Conservation (phyloP, 2,888 invertebrate species). For the Tupiocoris notatus region DNA sequence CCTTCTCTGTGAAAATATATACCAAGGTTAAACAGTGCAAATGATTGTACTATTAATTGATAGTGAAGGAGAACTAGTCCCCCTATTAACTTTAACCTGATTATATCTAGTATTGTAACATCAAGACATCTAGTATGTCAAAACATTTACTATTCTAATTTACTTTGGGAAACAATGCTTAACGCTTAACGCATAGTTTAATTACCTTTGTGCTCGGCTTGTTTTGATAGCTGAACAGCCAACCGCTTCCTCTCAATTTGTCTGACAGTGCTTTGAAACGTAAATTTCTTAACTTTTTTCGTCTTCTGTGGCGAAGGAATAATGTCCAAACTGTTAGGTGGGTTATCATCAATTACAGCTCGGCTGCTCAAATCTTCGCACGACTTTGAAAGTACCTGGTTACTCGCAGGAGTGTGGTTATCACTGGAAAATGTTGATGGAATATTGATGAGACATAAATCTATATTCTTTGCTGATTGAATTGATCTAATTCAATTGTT, state of each 20-base stretch:
- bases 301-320: constrained; percentile 33
- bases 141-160: too few relatives aligned
- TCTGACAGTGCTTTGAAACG: constrained; percentile 81
- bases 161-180: too few relatives aligned
- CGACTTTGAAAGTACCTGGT: constrained; percentile 54
- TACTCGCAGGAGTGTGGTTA: background rate
- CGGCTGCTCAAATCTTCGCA: constrained; percentile 54
- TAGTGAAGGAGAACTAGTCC: too few relatives aligned
- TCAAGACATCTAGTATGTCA: too few relatives aligned
- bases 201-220: constrained; percentile 66
- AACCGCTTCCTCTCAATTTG: constrained; percentile 72
- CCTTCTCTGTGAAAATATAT: constrained; percentile 58
- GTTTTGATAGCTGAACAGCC: constrained; percentile 72
- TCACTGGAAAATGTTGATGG: constrained; percentile 34
- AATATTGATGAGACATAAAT: too few relatives aligned
- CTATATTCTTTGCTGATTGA: too few relatives aligned
- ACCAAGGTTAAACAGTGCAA: background rate
- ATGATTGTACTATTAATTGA: too few relatives aligned
- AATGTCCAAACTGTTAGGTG: constrained; percentile 24
- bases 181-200: too few relatives aligned
- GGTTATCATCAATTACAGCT: constrained; percentile 18
- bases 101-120: too few relatives aligned
- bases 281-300: constrained; percentile 57
- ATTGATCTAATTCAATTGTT: background rate
- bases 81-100: too few relatives aligned